Percentiles rank a stretch among this genome's conserved stretches.
These are phyloP conservation scores for Pseudoips prasinana DNA, from an alignment of 2,888 invertebrate genomes.

Conservation along the genomic window DNA sequence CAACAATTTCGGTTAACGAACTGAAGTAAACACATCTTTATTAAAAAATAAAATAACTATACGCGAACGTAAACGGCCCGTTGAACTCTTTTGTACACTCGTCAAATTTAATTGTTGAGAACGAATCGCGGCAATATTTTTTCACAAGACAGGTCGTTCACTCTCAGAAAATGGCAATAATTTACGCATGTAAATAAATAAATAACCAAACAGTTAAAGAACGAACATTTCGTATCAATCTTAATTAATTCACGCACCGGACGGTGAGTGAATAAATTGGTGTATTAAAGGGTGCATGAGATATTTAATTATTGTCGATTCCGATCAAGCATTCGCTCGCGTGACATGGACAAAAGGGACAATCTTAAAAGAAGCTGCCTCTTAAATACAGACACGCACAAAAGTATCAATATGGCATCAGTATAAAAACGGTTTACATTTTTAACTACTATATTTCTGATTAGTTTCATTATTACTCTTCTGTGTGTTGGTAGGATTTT, in stretches of 20 bases:
- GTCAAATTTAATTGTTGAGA: conserved; percentile 40
- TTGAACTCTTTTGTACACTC: conserved; percentile 68
- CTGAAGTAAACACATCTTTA: too few species aligned
- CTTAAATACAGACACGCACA: conserved; percentile 36
- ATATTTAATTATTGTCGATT: conserved; percentile 77
- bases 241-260: conserved; percentile 68
- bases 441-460: too few species aligned
- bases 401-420: conserved; percentile 17
- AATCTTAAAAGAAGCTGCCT: conserved; percentile 49
- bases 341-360: conserved; percentile 63
- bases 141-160: conserved; percentile 40
- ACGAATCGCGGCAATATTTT: conserved; percentile 26
- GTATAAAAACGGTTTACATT: too few species aligned
- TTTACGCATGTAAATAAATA: conserved; percentile 45
- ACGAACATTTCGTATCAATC: conserved; percentile 66
- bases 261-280: conserved; percentile 69
- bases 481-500: too few species aligned
- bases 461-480: too few species aligned
- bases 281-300: conserved; percentile 71
- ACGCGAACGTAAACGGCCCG: conserved; percentile 38
- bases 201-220: conserved; percentile 45
- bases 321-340: conserved; percentile 66
- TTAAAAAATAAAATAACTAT: conserved; percentile 18
- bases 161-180: conserved; percentile 43
- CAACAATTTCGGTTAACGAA: too few species aligned